Base-by-base conservation (phyloP, 2,797 vertebrate genomes). In the Poliocrania exsul region DNA sequence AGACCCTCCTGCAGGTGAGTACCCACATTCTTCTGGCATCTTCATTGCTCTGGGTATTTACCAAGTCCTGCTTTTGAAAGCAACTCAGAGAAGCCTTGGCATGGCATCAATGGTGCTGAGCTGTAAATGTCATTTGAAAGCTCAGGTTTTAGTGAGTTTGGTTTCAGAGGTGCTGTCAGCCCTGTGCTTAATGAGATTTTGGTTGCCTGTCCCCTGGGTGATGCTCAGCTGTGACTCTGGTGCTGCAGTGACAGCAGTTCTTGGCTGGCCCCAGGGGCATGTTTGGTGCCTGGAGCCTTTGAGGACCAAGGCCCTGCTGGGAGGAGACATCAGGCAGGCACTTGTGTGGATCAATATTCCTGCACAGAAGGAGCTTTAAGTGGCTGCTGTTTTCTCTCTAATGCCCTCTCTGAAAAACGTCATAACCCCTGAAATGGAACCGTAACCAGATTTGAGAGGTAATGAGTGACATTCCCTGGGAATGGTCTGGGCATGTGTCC, bases 1-100 rank as follows among this genome's bases (percentile, higher is more conserved):
- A 99, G 99, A 99, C 99, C 5, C 98, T 99, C 70, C 95, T 99
- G 96, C 99, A 99, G 98, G 99, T 99, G 96, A 99, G 99, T 98
- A 13, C 62, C 49, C 13, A 62, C 38, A 11, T 60, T n/a, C 16
- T 50, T 37, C 29, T 72, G 62, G 3, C 46, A 64, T 14, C 51
- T 60, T 42, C 5, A 2, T 26, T 51, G 72, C 62, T 74, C 13
- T 79, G 78, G 38, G 1, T n/a, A 5, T 75, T 79, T 54, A 9
- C 24, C 3, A 37, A 31, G 29, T 28, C 18, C 31, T 35, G 51
- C 31, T 44, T 65, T 46, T n/a, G 40, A 62, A 50, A 85, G 50
- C 28, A 33, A 21, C 73, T 8, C 28, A 47, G 26, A 31, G 23
- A 61, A 38, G 19, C 42, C 38, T 29, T n/a, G 16, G 37, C 2